Evolutionary conservation across 2,113 vertebrate genomes (phyloP), one percentile per base, ranked within the genome.

Genomic region (Gnathonemus echidnorhynchus): DNA sequence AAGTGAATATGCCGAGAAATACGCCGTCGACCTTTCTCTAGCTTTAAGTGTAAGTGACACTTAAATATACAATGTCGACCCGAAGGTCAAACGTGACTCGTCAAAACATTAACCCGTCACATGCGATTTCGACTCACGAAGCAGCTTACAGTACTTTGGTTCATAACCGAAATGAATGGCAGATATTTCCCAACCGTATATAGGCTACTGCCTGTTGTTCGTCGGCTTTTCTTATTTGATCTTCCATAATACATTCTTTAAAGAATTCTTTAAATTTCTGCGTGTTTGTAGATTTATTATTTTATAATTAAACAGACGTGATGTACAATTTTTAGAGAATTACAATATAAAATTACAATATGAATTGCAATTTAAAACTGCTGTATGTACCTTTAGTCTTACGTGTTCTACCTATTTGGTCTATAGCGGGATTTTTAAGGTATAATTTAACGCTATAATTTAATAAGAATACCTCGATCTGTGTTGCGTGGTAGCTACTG

Each of bases 291-390:
- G 11, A 70, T 70, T 70, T 70, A 13, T 49, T 48, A 80, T 42
- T 50, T 50, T 48, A 48, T 27, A 86, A 50, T 6, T 31, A 86
- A 86, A 86, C 42, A 10, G 21, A 3, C 27, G 45, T 48, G 9
- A 86, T 86, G 24, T 50, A 27, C 45, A 48, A 17, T 48, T 24
- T 49, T n/a, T n/a, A 24, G 48, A 45, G 83, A 85, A 85, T 53
- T 87, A 31, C 24, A 48, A 85, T 56, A 87, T 87, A 48, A 85
- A 85, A 85, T 53, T 87, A 17, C 24, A 48, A 85, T 56, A 87
- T 87, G 27, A 87, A 53, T 87, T 48, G 19, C 83, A 9, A 42
- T 80, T 19, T 42, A 80, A 42, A 80, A 39, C 4, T n/a, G 10
- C 8, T 21, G 15, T 10, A 19, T 2, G 39, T 9, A 6, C 21